These are phyloP conservation scores for Chelon labrosus DNA, from an alignment of 2,797 vertebrate species.

Conservation along the genomic window DNA sequence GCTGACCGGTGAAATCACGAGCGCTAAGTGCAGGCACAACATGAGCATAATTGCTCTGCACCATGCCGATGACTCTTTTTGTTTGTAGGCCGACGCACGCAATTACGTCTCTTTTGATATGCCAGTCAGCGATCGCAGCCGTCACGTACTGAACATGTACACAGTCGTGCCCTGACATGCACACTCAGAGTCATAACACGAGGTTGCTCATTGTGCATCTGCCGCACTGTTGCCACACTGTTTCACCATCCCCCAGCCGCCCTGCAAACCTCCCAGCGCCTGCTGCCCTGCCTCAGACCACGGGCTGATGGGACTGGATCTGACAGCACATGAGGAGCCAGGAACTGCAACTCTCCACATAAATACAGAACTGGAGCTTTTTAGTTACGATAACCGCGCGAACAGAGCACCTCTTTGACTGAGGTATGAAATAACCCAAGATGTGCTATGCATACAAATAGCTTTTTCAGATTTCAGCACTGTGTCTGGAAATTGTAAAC, in stretches of 20 bases:
- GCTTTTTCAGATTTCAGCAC: constrained; percentile 4
- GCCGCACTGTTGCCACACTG: constrained; percentile 43
- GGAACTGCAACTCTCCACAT: constrained; percentile 18
- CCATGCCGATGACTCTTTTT: constrained; percentile 43
- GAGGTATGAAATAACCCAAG: constrained; percentile 37
- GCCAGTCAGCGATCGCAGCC: constrained; percentile 18
- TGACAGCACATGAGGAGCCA: constrained; percentile 55
- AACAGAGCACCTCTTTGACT: neutral
- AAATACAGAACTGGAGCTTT: constrained; percentile 29
- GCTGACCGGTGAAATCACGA: constrained; percentile 47
- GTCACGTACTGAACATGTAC: constrained; percentile 30
- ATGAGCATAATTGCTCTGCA: constrained; percentile 39
- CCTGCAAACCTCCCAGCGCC: constrained; percentile 36
- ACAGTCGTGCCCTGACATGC: constrained; percentile 23
- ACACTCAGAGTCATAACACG: constrained; percentile 38
- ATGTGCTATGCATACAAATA: constrained; percentile 47
- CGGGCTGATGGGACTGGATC: constrained; percentile 56
- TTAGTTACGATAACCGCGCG: constrained; percentile 25
- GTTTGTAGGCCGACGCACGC: constrained; percentile 31
- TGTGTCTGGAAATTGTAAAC: constrained; percentile 49
- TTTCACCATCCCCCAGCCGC: constrained; percentile 44
- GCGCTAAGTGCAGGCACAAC: constrained; percentile 34
- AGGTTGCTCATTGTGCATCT: constrained; percentile 57
- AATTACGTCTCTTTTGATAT: constrained; percentile 39
- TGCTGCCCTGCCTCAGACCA: constrained; percentile 32